phyloP scores from a whole-genome alignment of 2,113 vertebrate genomes.

The Gobio gobio region DNA sequence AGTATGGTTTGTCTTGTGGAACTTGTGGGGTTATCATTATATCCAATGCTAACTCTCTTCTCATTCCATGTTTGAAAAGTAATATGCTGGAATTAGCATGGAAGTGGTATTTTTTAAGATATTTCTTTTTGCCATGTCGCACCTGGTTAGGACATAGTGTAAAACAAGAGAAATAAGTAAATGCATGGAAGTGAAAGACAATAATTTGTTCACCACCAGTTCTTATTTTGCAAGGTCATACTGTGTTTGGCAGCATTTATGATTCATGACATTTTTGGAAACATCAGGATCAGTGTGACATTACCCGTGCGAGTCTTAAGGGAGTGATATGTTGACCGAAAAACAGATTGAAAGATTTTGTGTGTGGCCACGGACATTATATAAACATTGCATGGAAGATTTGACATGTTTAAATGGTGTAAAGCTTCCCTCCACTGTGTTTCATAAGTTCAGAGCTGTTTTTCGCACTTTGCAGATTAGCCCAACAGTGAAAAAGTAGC shows the following conservation, averaged over 20 bases:
- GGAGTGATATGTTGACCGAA: neutral
- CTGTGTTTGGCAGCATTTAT: neutral
- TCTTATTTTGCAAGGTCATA: neutral
- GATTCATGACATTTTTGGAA: neutral
- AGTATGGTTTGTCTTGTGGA: neutral
- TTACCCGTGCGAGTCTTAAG: neutral
- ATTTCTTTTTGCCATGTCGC: neutral
- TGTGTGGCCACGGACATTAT: constrained; percentile 24
- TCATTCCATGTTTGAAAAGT: neutral
- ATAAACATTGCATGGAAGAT: constrained; percentile 5
- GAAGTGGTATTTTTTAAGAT: neutral
- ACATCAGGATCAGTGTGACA: neutral
- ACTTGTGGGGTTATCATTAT: neutral
- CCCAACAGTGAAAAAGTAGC: neutral
- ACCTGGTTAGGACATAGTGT: neutral
- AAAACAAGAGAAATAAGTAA: neutral
- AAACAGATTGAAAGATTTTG: constrained; percentile 54
- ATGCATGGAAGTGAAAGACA: neutral
- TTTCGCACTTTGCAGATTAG: constrained; percentile 3
- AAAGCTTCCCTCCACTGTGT: neutral
- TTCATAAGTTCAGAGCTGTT: neutral
- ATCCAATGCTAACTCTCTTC: constrained; percentile 1
- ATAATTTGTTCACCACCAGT: neutral
- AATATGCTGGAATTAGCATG: neutral
- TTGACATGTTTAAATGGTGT: neutral